phyloP scores from a whole-genome alignment of 2,797 vertebrate genomes.

The Pteropus rufus region DNA sequence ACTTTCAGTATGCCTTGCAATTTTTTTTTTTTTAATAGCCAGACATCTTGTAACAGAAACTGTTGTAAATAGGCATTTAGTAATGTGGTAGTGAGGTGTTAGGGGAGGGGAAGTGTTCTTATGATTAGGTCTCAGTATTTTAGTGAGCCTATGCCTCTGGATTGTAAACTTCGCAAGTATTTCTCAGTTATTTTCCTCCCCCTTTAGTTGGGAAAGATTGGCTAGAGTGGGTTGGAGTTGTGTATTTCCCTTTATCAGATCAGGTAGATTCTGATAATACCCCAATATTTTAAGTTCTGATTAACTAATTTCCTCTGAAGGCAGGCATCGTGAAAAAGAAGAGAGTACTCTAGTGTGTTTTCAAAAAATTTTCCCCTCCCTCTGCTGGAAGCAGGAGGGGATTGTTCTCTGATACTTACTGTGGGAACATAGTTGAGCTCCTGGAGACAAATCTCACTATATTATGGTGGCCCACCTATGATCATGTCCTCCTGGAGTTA shows the following conservation, averaged over 20 bases:
- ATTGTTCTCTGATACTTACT: background rate
- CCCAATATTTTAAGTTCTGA: background rate
- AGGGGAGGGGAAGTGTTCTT: background rate
- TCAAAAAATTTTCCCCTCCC: background rate
- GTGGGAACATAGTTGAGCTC: background rate
- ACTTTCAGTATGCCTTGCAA: background rate
- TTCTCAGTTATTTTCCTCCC: background rate
- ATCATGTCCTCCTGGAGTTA: background rate
- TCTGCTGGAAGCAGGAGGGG: background rate
- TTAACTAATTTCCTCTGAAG: background rate
- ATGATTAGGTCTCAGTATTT: background rate
- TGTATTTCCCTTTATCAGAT: background rate
- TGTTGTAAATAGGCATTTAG: background rate
- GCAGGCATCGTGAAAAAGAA: background rate
- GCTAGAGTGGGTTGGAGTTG: background rate
- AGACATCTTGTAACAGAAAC: background rate
- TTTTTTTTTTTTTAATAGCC: background rate
- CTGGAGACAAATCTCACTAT: background rate
- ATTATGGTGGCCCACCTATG: background rate
- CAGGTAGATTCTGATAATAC: background rate
- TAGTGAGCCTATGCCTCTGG: background rate
- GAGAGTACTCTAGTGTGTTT: background rate
- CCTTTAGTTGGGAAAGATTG: background rate
- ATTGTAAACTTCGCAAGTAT: background rate
- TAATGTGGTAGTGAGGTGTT: background rate